Base-by-base conservation (phyloP, 2,797 vertebrate genomes). In the Cossypha niveicapilla region DNA sequence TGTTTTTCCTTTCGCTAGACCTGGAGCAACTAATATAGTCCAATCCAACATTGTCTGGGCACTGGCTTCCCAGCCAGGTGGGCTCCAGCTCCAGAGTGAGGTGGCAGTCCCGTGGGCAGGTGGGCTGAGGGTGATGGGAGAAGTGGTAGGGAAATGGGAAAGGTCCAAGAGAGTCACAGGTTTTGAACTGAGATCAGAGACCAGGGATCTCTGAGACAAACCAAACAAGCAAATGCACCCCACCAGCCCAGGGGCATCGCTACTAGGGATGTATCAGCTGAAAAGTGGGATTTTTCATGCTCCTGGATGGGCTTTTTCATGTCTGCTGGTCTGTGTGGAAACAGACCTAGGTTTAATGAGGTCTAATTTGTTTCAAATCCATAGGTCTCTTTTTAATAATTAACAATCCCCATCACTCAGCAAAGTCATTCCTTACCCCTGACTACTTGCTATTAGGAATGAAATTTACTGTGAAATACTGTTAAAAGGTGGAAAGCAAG, bases 301-400 rank as follows among this genome's bases (percentile, higher is more conserved):
- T 60, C 1, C 5, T 37, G 41, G 44, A 86, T 34, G 21, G 18
- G 53, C 39, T 92, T 81, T 65, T 87, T 76, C 63, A 50, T 28
- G 53, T 92, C 88, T 58, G 32, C 54, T 67, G 75, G 39, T 47
- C 92, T 91, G 18, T 53, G 54, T 75, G 42, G 92, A 91, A 94
- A 60, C 39, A 83, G 81, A 89, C 61, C 75, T 65, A 41, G 6
- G 23, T 47, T 96, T 96, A 95, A 95, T 91, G 93, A 95, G 84
- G 75, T 91, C 93, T 93, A 95, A 96, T 95, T 95, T 91, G 86
- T 93, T 96, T 95, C 88, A 95, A 95, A 96, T 93, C 65, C 86
- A 80, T 88, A 94, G 84, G 78, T 95, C 91, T 92, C 95, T 83
- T 95, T 95, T 96, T 89, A 92, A 95, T 95, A 94, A 96, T 95